These are phyloP conservation scores for Acrocyrtus sp. DNA, from an alignment of 2,888 invertebrate species.

Conservation along the genomic window DNA sequence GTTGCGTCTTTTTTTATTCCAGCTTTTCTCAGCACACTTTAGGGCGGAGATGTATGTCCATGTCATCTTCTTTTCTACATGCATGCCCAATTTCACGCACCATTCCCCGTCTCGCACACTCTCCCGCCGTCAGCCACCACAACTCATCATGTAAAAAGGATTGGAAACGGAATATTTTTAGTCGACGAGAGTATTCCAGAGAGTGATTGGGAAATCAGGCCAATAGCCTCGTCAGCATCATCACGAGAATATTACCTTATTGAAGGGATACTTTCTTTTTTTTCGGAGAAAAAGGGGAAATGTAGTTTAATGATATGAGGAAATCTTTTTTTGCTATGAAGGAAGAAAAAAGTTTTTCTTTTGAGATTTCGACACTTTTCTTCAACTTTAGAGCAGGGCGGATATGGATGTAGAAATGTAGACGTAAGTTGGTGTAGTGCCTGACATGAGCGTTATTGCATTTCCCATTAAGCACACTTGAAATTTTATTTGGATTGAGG, in stretches of 20 bases:
- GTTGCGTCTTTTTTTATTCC: no score
- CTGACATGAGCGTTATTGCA: not conserved
- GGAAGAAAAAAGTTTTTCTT: not conserved
- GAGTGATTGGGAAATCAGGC: constrained; percentile 51
- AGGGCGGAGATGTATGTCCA: constrained; percentile 32
- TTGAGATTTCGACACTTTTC: not conserved
- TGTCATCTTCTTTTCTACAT: constrained; percentile 53
- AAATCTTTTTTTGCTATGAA: not conserved
- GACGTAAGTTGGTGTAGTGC: no score
- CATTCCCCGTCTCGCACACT: constrained; percentile 47
- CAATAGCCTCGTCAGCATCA: constrained; percentile 15
- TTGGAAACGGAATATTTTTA: no score
- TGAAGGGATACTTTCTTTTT: not conserved
- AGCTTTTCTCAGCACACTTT: no score
- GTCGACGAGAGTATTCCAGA: no score
- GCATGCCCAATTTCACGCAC: constrained; percentile 53
- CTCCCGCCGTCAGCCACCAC: constrained; percentile 34
- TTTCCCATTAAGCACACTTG: constrained; percentile 3
- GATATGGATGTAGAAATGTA: no score
- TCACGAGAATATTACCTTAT: not conserved
- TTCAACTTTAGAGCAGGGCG: no score
- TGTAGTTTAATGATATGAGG: not conserved
- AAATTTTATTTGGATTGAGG: not conserved
- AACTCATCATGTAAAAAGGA: constrained; percentile 44
- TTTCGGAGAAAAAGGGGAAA: not conserved